phyloP scores from a whole-genome alignment of 2,797 vertebrate species.

The Spea hammondii region DNA sequence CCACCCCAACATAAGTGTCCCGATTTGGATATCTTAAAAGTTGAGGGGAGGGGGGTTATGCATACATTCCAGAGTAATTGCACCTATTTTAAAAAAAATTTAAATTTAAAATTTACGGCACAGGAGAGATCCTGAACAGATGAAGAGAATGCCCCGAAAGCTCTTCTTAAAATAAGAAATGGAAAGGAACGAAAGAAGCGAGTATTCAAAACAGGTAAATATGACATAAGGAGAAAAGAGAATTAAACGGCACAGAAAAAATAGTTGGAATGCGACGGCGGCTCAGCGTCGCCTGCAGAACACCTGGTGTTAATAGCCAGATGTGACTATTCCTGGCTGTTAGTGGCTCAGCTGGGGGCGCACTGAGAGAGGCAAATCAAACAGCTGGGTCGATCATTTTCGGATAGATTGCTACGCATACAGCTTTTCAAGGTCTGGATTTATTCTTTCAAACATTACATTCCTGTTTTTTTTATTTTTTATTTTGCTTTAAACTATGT shows the following conservation, averaged over 20 bases:
- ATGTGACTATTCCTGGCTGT: constrained; percentile 13
- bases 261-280: neutral
- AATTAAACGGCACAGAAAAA: constrained; percentile 14
- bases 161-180: no score
- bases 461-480: constrained; percentile 2
- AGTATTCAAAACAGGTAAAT: neutral
- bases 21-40: no score
- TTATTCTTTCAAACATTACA: constrained; percentile 1
- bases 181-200: neutral
- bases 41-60: no score
- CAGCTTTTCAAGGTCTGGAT: constrained; percentile 11
- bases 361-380: constrained; percentile 13
- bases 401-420: constrained; percentile 9
- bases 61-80: no score
- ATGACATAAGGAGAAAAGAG: neutral
- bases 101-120: no score
- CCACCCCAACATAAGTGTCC: no score
- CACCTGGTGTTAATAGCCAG: constrained; percentile 21
- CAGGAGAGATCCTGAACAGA: no score
- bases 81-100: no score
- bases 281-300: neutral
- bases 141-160: no score
- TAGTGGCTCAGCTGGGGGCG: neutral
- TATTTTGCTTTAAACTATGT: constrained; percentile 5
- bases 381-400: constrained; percentile 34